phyloP scores from a whole-genome alignment of 2,888 invertebrate species.

The Seladonia tumulorum region DNA sequence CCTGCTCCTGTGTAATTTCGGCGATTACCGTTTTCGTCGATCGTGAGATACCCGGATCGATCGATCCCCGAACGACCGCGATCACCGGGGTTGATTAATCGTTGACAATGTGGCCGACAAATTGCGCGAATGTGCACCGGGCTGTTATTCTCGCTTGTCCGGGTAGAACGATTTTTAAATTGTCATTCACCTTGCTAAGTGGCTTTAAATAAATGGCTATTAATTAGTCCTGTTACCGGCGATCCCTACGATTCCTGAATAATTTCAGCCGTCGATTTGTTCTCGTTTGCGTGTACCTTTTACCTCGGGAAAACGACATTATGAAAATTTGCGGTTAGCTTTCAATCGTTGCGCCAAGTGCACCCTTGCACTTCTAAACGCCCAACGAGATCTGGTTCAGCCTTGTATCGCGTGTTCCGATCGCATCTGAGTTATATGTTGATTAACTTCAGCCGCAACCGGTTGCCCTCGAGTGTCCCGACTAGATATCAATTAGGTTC shows the following conservation, averaged over 20 bases:
- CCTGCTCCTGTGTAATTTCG: slow-evolving; percentile 33
- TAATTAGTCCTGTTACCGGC: not conserved
- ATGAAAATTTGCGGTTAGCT: not conserved
- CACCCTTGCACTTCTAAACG: not conserved
- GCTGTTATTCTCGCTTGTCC: no score
- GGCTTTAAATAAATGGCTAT: slow-evolving; percentile 10
- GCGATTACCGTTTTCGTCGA: slow-evolving; percentile 21
- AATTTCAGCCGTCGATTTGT: not conserved
- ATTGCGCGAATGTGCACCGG: not conserved
- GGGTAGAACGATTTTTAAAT: not conserved
- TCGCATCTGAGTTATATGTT: slow-evolving; percentile 11
- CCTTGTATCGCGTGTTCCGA: not conserved
- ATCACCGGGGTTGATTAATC: slow-evolving; percentile 37
- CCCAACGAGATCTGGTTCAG: slow-evolving; percentile 6
- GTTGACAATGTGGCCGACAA: slow-evolving; percentile 5
- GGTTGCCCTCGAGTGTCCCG: slow-evolving; percentile 15
- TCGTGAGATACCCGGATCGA: slow-evolving; percentile 26
- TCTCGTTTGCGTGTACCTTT: not conserved
- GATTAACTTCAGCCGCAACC: slow-evolving; percentile 14
- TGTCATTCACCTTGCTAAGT: slow-evolving; percentile 8
- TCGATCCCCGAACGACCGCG: slow-evolving; percentile 1
- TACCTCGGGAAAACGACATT: not conserved
- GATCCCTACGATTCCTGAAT: not conserved
- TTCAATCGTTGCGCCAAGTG: slow-evolving; percentile 3
- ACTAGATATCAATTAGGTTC: slow-evolving; percentile 15